Base-by-base conservation (phyloP, 2,797 vertebrate genomes). In the Pangasius krempfi region DNA sequence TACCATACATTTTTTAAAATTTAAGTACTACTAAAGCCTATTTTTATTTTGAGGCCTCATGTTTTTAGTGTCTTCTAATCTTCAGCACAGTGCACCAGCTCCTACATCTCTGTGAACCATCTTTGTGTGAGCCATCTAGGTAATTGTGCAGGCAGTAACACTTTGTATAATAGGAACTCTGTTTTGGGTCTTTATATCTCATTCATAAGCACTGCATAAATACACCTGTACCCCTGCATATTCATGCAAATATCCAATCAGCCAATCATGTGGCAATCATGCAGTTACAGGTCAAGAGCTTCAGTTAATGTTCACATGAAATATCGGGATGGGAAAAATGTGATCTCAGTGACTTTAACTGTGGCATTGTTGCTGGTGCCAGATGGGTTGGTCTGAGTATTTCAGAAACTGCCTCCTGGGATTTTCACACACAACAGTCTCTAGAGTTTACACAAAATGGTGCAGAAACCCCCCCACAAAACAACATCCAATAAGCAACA, bases 271-370 rank as follows among this genome's bases (percentile, higher is more conserved):
- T 25, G 52, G 78, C n/a, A 56, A 80, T 22, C 52, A 56, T 80
- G 9, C 52, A 58, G 52, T 58, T 37, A 80, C 78, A 33, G 30
- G 52, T 37, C 52, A 56, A 58, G n/a, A 64, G 37, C 58, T 64
- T 82, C n/a, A 82, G 37, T 60, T 40, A 40, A 37, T 81, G 56
- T 25, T 40, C 79, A 81, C 79, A 81, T 78, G 14, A 52, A 30
- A 54, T 50, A 78, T 40, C 33, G 25, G 20, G 40, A 40, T 58
- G 13, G 18, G 54, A 6, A 27, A 37, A 81, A 56, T 81, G 56
- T 40, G 54, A 81, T 25, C 54, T 60, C 10, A 40, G 4, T 40
- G 56, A 81, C 20, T 60, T 40, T 58, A 80, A 33, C 30, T 1
- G 3, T 58, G 30, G 54, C 18, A 58, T 22, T 5, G 2, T 81